phyloP scores from a whole-genome alignment of 2,888 invertebrate genomes.

The Seira sanloemensis region DNA sequence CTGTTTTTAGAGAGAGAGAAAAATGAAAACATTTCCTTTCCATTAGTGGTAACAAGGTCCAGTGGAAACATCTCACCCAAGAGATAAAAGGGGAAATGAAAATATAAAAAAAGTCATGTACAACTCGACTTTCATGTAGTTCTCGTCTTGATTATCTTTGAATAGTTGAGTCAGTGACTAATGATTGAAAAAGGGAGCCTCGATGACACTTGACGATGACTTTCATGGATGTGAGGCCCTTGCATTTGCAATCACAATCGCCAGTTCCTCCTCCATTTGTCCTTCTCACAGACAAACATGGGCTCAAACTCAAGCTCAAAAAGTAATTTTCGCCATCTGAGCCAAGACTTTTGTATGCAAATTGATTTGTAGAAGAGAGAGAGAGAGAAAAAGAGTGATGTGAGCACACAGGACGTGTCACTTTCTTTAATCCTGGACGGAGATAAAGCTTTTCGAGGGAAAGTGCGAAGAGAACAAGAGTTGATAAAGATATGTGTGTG shows the following conservation, averaged over 20 bases:
- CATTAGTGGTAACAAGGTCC: constrained; percentile 18
- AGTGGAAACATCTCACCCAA: not conserved
- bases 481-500: constrained; percentile 42
- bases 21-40: constrained; percentile 19
- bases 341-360: constrained; percentile 6
- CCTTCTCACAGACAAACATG: too few species aligned
- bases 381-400: too few species aligned
- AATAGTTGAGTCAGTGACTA: constrained; percentile 3
- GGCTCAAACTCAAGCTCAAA: too few species aligned
- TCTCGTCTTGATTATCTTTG: not conserved
- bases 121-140: not conserved
- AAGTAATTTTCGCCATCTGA: constrained; percentile 8
- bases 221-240: not conserved
- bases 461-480: constrained; percentile 3
- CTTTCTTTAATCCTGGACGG: not conserved
- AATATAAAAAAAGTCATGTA: too few species aligned
- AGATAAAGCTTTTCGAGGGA: not conserved
- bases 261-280: too few species aligned
- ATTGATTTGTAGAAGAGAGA: not conserved
- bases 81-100: not conserved
- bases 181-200: not conserved
- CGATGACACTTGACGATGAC: not conserved
- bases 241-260: not conserved
- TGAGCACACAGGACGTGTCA: constrained; percentile 11
- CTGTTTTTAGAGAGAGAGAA: constrained; percentile 1